Conservation (phyloP, 2,888 invertebrate species). For the Agonopterix heracliana region DNA sequence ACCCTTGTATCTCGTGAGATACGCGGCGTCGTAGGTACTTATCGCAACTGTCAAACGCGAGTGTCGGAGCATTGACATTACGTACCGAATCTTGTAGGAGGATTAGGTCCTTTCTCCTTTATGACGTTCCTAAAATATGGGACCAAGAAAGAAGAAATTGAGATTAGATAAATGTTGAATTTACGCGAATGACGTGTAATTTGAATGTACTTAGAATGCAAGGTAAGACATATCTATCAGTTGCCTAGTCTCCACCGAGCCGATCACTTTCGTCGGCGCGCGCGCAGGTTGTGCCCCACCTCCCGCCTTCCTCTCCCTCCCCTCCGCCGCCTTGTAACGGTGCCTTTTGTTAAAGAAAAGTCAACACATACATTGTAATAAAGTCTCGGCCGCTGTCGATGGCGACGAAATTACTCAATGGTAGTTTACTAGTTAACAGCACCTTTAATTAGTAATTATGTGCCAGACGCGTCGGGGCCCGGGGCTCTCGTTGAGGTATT, state of each 20-base stretch:
- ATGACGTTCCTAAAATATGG: too few species aligned
- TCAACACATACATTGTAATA: constrained; percentile 22
- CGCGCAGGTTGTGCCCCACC: constrained; percentile 30
- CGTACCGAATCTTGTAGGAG: background rate
- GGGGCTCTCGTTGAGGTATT: constrained; percentile 6
- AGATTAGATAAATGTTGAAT: too few species aligned
- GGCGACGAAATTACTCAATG: constrained; percentile 16
- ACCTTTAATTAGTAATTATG: constrained; percentile 18
- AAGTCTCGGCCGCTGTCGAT: constrained; percentile 14
- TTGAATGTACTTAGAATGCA: background rate
- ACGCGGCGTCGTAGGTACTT: background rate
- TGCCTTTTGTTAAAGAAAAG: constrained; percentile 46
- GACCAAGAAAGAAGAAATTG: too few species aligned
- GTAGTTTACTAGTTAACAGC: constrained; percentile 7
- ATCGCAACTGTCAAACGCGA: background rate
- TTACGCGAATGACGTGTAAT: background rate
- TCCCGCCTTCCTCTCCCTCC: constrained; percentile 2
- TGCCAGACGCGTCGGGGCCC: constrained; percentile 10
- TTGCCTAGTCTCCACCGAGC: constrained; percentile 27
- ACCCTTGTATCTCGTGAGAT: too few species aligned
- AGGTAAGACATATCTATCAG: constrained; percentile 26
- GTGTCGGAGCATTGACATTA: background rate
- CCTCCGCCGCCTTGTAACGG: constrained; percentile 30
- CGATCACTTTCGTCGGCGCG: constrained; percentile 39
- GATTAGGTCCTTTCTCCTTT: too few species aligned